Evolutionary conservation across 1,140 invertebrate species (phyloP).

Genomic region (Meloidogyne floridensis): DNA sequence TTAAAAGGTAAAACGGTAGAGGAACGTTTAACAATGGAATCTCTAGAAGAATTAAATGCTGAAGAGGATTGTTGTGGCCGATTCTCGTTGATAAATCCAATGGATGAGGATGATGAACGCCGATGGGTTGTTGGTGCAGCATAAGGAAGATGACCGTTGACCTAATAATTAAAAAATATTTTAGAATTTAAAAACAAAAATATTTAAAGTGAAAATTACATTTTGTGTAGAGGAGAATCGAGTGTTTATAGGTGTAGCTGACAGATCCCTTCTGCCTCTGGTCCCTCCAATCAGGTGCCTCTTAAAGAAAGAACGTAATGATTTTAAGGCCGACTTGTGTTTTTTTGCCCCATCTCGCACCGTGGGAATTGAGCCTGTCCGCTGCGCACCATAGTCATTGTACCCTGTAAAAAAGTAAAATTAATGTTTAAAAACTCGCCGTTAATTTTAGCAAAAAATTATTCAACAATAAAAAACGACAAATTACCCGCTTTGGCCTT

Average conservation of each 20-base stretch:
- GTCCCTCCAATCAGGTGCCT: constrained; percentile 19
- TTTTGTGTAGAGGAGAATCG: constrained; percentile 30
- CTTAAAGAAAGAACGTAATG: constrained; percentile 38
- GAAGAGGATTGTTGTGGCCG: not conserved
- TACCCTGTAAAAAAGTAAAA: not conserved
- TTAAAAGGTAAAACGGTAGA: not conserved
- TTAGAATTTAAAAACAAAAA: not conserved
- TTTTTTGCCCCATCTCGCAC: constrained; percentile 27
- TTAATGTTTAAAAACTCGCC: too few relatives aligned
- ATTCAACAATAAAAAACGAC: too few relatives aligned
- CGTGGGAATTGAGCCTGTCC: not conserved
- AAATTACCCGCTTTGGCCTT: too few relatives aligned
- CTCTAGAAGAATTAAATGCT: not conserved
- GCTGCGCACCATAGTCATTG: not conserved
- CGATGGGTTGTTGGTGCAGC: not conserved
- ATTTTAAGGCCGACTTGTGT: constrained; percentile 31
- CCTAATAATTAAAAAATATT: constrained; percentile 12
- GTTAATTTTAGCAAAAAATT: too few relatives aligned
- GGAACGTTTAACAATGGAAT: not conserved
- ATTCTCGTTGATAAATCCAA: not conserved
- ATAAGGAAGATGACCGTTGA: constrained; percentile 6
- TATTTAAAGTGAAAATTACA: not conserved
- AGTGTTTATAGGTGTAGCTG: constrained; percentile 5
- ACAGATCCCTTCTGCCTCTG: constrained; percentile 25
- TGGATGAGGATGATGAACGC: not conserved